Evolutionary conservation across 1,140 invertebrate genomes (phyloP).

Genomic region (Hyposmocoma kahamanoa): DNA sequence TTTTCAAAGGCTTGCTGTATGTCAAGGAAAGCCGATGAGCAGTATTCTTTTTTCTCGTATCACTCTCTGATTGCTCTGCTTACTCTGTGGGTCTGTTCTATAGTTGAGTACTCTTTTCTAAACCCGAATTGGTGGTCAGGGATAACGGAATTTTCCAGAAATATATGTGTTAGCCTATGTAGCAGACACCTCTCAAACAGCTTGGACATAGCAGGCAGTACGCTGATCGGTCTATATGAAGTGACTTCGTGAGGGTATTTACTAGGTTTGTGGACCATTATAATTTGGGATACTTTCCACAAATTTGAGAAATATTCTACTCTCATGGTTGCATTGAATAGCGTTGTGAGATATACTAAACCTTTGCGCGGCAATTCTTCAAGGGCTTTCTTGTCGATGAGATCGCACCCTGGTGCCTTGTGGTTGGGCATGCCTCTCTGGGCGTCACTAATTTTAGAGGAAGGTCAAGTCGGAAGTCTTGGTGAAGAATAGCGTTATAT

Average conservation of each 20-base stretch:
- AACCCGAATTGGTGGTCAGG: conserved; percentile 1
- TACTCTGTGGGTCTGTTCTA: conserved; percentile 2
- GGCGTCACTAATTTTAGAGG: background rate
- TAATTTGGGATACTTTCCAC: conserved; percentile 1
- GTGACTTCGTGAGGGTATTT: background rate
- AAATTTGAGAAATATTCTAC: background rate
- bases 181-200: background rate
- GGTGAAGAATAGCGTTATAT: background rate
- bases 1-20: conserved; percentile 1
- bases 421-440: background rate
- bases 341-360: background rate
- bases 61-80: background rate
- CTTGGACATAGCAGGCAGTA: background rate
- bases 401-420: conserved; percentile 2
- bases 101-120: background rate
- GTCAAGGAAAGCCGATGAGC: background rate
- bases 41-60: background rate
- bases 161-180: background rate
- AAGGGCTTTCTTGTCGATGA: background rate
- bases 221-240: conserved; percentile 1
- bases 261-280: background rate
- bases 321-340: background rate
- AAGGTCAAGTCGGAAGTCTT: background rate
- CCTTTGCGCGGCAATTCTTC: background rate
- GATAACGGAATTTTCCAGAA: background rate